Evolutionary conservation across 2,113 vertebrate genomes (phyloP).

Genomic region (Stegastes partitus): DNA sequence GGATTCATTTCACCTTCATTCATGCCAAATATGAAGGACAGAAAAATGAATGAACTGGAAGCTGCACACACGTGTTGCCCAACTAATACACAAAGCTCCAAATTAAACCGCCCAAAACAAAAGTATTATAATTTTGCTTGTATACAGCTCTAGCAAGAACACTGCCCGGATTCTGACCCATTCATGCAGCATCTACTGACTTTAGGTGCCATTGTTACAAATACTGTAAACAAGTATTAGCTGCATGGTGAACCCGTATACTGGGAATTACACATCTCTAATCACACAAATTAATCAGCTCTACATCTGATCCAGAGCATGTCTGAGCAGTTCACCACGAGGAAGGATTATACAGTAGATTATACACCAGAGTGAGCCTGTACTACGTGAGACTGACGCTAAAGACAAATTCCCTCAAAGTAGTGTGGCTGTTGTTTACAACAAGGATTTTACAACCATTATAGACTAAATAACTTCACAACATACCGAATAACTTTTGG

Average conservation of each 20-base stretch:
- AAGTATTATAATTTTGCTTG: slow-evolving; percentile 2
- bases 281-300: slow-evolving; percentile 83
- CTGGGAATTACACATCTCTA: slow-evolving; percentile 71
- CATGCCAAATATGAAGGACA: not conserved
- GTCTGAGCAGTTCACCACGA: slow-evolving; percentile 70
- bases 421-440: slow-evolving; percentile 30
- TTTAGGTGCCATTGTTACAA: slow-evolving; percentile 40
- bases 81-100: not conserved
- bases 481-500: not conserved
- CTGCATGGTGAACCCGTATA: slow-evolving; percentile 27
- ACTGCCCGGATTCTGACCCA: not conserved
- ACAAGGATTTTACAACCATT: not conserved
- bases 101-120: slow-evolving; percentile 4
- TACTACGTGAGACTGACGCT: slow-evolving; percentile 17
- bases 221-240: slow-evolving; percentile 76
- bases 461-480: not conserved
- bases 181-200: slow-evolving; percentile 1
- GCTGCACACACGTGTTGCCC: not conserved
- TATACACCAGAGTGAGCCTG: slow-evolving; percentile 42
- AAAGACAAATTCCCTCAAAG: slow-evolving; percentile 41
- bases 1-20: not conserved
- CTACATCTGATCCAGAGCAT: slow-evolving; percentile 73
- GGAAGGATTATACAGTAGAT: slow-evolving; percentile 77
- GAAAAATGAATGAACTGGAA: not conserved
- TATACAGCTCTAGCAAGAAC: not conserved